Base-by-base conservation (phyloP, 2,113 vertebrate genomes). In the Odocoileus hemionus region DNA sequence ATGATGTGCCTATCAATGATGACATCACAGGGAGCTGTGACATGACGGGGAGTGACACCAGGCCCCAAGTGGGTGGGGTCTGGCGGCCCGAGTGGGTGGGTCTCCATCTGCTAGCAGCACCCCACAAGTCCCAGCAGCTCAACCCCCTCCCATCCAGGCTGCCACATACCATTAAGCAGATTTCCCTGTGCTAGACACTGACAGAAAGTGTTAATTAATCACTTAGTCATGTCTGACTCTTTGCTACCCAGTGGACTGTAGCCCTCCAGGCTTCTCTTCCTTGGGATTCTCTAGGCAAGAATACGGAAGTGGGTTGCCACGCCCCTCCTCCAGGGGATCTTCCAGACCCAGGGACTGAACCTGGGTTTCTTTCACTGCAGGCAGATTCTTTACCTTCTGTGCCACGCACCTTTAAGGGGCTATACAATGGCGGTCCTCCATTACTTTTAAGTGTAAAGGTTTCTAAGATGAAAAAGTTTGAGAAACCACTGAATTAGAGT, bases 21-120 rank as follows among this genome's bases (percentile, higher is more conserved):
- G 96, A 96, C 54, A 30, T 94, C 96, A 95, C 2, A 25, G 67
- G 82, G 88, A 84, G 58, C 43, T n/a, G 57, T 83, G 97, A 82
- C 60, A 21, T 76, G 52, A n/a, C 9, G 30, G 91, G 55, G 36
- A 92, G 9, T 6, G 36, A 79, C 58, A 7, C 57, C 57, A 5
- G 39, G 19, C 33, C 64, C 58, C 16, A 26, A 50, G 54, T 64
- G 43, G 60, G 17, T 14, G 47, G n/a, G 28, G 5, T 52, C 36
- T n/a, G 85, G 70, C n/a, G 33, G 89, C 39, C 5, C 23, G 47
- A 76, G 36, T 92, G 82, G 96, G 97, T 76, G 93, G 78, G 93
- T 78, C 23, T 84, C 76, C 45, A 91, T 93, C 86, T 89, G 52
- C 78, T 80, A 82, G 97, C 92, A 97, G 91, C 90, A 93, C 76